A percentile compares a stretch with the other conserved stretches of the same genome.
Conservation (phyloP, 1,140 invertebrate species). For the Ectropis grisescens region DNA sequence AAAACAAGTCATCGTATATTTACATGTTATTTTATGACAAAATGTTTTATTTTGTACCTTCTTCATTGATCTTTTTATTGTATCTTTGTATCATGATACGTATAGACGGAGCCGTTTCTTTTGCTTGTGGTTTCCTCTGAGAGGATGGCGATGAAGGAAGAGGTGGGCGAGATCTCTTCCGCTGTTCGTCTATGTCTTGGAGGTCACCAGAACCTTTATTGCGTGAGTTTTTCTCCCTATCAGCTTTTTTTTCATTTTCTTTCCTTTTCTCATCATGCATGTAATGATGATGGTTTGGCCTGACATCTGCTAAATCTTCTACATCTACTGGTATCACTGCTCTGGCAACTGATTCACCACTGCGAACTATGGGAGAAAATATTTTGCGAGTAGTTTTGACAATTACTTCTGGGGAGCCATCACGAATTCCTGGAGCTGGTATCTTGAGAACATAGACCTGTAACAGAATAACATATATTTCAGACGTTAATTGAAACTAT, state of each 20-base stretch:
- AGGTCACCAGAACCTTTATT: constrained; percentile 43
- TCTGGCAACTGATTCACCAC: constrained; percentile 63
- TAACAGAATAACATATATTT: constrained; percentile 14
- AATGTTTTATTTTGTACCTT: constrained; percentile 33
- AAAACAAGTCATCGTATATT: too few species aligned
- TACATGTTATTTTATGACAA: too few species aligned
- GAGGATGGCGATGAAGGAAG: constrained; percentile 71
- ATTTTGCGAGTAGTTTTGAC: constrained; percentile 84
- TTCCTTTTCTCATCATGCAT: constrained; percentile 15
- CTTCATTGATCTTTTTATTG: constrained; percentile 72
- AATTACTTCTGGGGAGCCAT: constrained; percentile 72
- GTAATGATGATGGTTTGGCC: constrained; percentile 19
- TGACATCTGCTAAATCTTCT: constrained; percentile 56
- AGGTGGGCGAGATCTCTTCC: constrained; percentile 55
- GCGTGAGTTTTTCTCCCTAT: constrained; percentile 8
- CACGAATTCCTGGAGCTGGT: constrained; percentile 42
- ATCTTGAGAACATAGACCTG: constrained; percentile 60
- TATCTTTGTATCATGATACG: constrained; percentile 77
- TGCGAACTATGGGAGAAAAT: constrained; percentile 77
- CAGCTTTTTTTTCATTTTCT: constrained; percentile 13
- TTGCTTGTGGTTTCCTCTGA: constrained; percentile 63
- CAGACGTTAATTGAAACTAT: neutral
- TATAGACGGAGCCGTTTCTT: constrained; percentile 76
- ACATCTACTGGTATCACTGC: constrained; percentile 64
- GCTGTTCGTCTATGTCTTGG: constrained; percentile 42